Percentiles rank a stretch among this genome's conserved stretches.
Conservation (phyloP, 2,113 vertebrate species). For the Cinclus cinclus region DNA sequence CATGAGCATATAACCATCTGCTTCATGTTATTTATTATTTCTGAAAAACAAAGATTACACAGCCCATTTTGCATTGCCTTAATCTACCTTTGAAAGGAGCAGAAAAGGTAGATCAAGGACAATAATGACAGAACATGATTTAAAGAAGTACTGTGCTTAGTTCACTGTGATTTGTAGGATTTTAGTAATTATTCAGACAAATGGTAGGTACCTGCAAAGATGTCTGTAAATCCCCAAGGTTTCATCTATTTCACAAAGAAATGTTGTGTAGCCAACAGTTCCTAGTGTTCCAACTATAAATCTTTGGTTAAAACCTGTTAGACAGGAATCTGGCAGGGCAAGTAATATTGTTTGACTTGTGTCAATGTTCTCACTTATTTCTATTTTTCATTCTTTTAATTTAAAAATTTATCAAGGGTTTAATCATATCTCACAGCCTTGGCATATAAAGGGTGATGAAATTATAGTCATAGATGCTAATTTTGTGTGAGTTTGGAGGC, state of each 20-base stretch:
- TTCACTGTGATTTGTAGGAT: background rate
- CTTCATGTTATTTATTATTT: background rate
- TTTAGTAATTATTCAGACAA: background rate
- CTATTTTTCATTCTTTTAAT: background rate
- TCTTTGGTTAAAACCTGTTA: background rate
- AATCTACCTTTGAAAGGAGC: background rate
- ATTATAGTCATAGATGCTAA: background rate
- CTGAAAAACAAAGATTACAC: background rate
- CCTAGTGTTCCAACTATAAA: background rate
- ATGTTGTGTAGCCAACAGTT: background rate
- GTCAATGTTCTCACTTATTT: background rate
- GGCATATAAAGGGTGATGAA: background rate
- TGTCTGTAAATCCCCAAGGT: background rate
- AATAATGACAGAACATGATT: background rate
- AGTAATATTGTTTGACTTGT: background rate
- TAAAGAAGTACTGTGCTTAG: background rate
- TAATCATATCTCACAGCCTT: background rate
- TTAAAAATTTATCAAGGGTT: background rate
- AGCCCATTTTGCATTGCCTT: background rate
- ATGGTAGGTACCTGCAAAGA: background rate
- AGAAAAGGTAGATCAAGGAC: background rate
- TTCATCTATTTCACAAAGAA: background rate
- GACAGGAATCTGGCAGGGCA: background rate
- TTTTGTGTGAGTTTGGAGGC: background rate
- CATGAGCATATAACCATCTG: background rate